Evolutionary conservation across 2,888 invertebrate species (phyloP), one percentile per base, ranked within the genome.

Genomic region (Erynnis tages): DNA sequence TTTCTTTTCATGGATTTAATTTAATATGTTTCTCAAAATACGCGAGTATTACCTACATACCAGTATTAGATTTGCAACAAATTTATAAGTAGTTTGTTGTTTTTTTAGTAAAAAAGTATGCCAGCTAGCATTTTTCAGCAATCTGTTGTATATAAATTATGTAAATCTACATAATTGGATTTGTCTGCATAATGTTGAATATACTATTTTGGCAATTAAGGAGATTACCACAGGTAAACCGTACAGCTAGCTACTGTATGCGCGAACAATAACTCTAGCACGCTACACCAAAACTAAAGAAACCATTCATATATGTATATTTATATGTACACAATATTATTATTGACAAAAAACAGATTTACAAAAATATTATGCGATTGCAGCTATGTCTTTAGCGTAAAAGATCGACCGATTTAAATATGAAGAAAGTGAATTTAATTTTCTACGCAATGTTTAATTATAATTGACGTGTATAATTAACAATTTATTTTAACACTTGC

Each of bases 141-240:
- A 50, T 34, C 35, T 43, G 34, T 32, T 16, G 34, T 13, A 34
- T 13, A 41, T 41, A 27, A 49, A 45, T 49, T 49, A 43, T 41
- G 49, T 49, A 23, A 21, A 6, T 11, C 49, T 49, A 49, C 10
- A 16, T 32, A 48, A 40, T 13, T 48, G 38, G 19, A 40, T 41
- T 53, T 45, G 41, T 49, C 14, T 56, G 44, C 34, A 49, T 58
- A 53, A 27, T 38, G 47, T 54, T 57, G 58, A 54, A 53, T 73
- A 78, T 64, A 76, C 80, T 86, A 88, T 85, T 88, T 89, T 89
- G 88, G 88, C 88, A 88, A 86, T 85, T 86, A 87, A 74, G 88
- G 88, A 88, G 88, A 89, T 83, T 82, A 87, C 85, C 88, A 89
- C 88, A 89, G 87, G 74, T 76, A 73, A 79, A 73, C 69, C 72